These are phyloP conservation scores for Bambusicola thoracicus DNA, from an alignment of 2,113 vertebrate genomes.

Conservation along the genomic window DNA sequence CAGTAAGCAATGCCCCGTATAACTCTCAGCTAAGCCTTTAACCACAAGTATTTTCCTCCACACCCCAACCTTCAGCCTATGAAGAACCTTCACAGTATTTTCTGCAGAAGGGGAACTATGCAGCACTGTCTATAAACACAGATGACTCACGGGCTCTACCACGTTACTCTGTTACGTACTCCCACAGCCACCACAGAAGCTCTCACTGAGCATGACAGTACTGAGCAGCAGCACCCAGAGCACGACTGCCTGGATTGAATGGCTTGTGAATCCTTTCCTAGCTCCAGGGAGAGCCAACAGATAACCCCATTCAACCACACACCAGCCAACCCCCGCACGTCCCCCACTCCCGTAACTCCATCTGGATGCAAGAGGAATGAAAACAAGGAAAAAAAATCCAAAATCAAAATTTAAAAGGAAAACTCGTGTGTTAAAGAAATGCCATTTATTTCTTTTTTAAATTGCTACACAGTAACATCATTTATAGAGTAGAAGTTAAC, in stretches of 20 bases:
- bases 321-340: background rate
- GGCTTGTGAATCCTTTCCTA: background rate
- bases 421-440: background rate
- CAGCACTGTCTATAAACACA: background rate
- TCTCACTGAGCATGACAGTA: background rate
- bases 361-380: background rate
- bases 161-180: background rate
- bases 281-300: background rate
- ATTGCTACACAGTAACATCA: background rate
- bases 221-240: background rate
- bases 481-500: background rate
- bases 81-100: background rate
- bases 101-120: background rate
- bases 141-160: background rate
- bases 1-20: fast-evolving
- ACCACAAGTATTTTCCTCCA: background rate
- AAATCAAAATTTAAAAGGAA: background rate
- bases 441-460: background rate
- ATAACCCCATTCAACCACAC: background rate
- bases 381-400: background rate
- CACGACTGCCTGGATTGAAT: fast-evolving
- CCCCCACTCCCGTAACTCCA: background rate
- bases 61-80: background rate
- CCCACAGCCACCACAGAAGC: background rate
- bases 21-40: background rate